These are phyloP conservation scores for Delia radicum DNA, from an alignment of 1,140 invertebrate species.

Conservation along the genomic window DNA sequence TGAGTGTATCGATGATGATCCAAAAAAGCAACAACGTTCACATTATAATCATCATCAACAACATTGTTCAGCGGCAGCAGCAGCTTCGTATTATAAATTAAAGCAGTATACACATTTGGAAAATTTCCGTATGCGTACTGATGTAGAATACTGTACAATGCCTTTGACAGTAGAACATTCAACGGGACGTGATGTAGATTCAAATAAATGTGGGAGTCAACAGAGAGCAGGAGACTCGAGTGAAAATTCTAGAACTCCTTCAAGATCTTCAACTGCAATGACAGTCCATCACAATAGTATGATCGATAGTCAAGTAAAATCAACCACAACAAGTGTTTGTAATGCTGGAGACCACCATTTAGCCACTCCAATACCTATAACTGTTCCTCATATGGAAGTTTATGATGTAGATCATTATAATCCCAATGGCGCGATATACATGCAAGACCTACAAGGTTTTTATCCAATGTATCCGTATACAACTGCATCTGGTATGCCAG, in stretches of 20 bases:
- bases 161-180: slow-evolving; percentile 29
- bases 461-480: slow-evolving; percentile 22
- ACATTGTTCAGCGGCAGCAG: background rate
- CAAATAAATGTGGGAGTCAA: background rate
- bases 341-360: background rate
- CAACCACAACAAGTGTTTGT: background rate
- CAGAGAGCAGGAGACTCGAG: background rate
- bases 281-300: background rate
- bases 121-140: slow-evolving; percentile 29
- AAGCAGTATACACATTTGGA: slow-evolving; percentile 39
- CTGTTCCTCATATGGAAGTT: background rate
- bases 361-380: background rate
- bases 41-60: slow-evolving; percentile 34
- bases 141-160: slow-evolving; percentile 29
- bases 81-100: slow-evolving; percentile 24
- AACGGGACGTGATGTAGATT: background rate
- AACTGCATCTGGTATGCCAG: background rate
- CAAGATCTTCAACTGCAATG: background rate
- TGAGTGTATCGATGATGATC: slow-evolving; percentile 9
- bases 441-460: slow-evolving; percentile 18
- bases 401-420: slow-evolving; percentile 19
- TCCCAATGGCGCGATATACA: slow-evolving; percentile 12
- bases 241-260: background rate
- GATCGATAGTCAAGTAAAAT: background rate
- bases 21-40: slow-evolving; percentile 19